These are phyloP conservation scores for Geophilus truncorum DNA, from an alignment of 2,888 invertebrate species.

Conservation along the genomic window DNA sequence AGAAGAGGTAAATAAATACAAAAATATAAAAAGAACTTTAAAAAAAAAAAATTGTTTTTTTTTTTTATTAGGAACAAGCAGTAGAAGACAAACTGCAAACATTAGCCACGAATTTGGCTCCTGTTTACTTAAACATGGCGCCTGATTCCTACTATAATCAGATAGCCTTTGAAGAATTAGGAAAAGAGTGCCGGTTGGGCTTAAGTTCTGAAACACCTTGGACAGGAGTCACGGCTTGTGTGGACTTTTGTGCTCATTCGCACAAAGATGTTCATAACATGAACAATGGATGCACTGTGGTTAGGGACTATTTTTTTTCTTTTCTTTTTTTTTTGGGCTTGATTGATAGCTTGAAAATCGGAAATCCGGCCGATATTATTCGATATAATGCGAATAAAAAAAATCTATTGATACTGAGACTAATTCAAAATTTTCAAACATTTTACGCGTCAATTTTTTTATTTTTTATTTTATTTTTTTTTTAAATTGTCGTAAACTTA, in stretches of 20 bases:
- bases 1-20: too few relatives aligned
- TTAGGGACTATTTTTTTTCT: too few relatives aligned
- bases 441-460: too few relatives aligned
- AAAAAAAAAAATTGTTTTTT: not conserved
- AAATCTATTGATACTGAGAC: too few relatives aligned
- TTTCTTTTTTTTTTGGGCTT: too few relatives aligned
- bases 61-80: slow-evolving; percentile 62
- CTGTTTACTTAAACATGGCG: slow-evolving; percentile 78
- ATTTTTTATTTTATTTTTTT: too few relatives aligned
- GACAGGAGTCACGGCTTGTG: slow-evolving; percentile 90
- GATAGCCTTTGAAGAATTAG: slow-evolving; percentile 73
- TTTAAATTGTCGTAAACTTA: not conserved
- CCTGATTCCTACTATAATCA: slow-evolving; percentile 83
- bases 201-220: slow-evolving; percentile 82
- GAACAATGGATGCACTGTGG: slow-evolving; percentile 94
- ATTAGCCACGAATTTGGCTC: slow-evolving; percentile 77
- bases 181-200: slow-evolving; percentile 83
- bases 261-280: slow-evolving; percentile 94
- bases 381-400: slow-evolving; percentile 36
- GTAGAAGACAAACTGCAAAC: slow-evolving; percentile 84
- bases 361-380: too few relatives aligned
- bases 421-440: too few relatives aligned
- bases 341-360: too few relatives aligned
- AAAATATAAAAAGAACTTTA: too few relatives aligned
- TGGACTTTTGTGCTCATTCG: slow-evolving; percentile 94